Conservation (phyloP, 1,140 invertebrate species). For the Colletes latitarsis region DNA sequence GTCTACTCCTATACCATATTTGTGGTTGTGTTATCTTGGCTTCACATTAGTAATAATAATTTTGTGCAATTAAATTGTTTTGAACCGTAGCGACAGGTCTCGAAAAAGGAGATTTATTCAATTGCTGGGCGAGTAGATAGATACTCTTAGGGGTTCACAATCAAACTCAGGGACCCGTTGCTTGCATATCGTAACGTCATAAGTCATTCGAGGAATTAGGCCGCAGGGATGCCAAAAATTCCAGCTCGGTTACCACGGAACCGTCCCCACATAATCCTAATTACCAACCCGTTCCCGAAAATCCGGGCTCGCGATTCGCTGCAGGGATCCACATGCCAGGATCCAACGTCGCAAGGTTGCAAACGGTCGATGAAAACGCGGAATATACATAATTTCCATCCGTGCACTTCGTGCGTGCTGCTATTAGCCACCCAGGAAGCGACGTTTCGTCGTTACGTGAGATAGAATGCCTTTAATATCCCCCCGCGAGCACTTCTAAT, state of each 20-base stretch:
- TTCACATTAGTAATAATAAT: no score
- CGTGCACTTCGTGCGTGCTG: not conserved
- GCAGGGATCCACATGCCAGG: not conserved
- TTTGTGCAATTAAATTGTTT: no score
- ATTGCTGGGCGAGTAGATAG: no score
- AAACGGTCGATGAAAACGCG: not conserved
- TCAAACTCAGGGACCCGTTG: not conserved
- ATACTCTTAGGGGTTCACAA: not conserved
- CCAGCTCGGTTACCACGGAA: constrained; percentile 17
- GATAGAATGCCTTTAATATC: constrained; percentile 47
- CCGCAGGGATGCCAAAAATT: constrained; percentile 25
- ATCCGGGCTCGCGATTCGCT: not conserved
- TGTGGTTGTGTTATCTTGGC: no score
- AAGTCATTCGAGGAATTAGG: constrained; percentile 13
- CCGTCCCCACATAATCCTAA: constrained; percentile 24
- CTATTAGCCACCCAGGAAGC: not conserved
- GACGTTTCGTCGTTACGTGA: constrained; percentile 22
- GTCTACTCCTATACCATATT: no score
- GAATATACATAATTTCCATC: constrained; percentile 17
- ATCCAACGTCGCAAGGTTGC: not conserved
- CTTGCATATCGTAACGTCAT: constrained; percentile 17
- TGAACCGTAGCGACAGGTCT: no score
- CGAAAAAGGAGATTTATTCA: no score
- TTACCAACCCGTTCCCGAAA: constrained; percentile 10
- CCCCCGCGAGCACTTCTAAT: no score